Evolutionary conservation across 92 coral and sea anemone species (phyloP).

Genomic region (Umimayanthus chanpuru): DNA sequence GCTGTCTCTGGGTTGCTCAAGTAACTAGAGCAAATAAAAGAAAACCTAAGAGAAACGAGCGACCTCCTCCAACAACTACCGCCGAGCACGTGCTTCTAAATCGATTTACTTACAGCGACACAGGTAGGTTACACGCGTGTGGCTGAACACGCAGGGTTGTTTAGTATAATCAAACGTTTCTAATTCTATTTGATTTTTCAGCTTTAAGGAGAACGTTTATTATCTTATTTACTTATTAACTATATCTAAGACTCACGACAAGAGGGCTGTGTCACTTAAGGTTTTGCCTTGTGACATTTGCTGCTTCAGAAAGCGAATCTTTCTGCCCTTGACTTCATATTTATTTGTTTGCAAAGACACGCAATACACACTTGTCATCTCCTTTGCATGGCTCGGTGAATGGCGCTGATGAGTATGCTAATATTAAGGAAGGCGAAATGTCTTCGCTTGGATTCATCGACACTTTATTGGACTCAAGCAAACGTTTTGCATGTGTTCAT

Average conservation of each 20-base stretch:
- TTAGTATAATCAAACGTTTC: background rate
- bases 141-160: background rate
- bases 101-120: background rate
- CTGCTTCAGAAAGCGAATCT: background rate
- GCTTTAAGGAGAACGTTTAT: background rate
- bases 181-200: background rate
- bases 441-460: too few species aligned
- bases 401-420: background rate
- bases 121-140: background rate
- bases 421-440: background rate
- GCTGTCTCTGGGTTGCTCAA: too few species aligned
- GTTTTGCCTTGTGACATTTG: background rate
- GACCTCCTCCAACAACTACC: background rate
- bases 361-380: background rate
- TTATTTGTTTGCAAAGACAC: background rate
- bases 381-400: background rate
- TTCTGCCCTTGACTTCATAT: constrained; percentile 1
- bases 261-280: background rate
- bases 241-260: background rate
- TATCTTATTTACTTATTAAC: background rate
- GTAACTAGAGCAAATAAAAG: background rate
- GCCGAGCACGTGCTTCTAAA: background rate
- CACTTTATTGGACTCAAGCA: too few species aligned
- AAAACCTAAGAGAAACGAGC: background rate
- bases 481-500: too few species aligned